Percentiles rank a stretch among this genome's conserved stretches.
Conservation (phyloP, 2,113 vertebrate species). For the Myrmecobius fasciatus region DNA sequence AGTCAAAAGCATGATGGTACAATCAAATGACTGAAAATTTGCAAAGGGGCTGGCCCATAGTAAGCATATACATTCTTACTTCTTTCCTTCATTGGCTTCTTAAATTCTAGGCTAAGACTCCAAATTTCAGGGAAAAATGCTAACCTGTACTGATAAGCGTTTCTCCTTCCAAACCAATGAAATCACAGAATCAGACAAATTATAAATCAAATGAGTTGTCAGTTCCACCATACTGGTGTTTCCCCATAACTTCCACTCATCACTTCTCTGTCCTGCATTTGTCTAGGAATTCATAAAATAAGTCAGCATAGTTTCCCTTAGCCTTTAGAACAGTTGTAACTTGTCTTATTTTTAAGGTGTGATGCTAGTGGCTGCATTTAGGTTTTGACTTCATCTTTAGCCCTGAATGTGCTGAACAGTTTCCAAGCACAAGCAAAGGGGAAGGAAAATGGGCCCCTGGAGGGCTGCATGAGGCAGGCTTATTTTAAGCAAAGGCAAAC, state of each 20-base stretch:
- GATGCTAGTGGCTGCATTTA: not conserved
- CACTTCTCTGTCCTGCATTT: not conserved
- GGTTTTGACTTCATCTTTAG: not conserved
- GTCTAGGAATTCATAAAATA: not conserved
- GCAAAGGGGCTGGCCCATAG: not conserved
- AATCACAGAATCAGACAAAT: not conserved
- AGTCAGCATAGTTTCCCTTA: not conserved
- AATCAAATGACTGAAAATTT: not conserved
- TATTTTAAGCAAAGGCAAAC: not conserved
- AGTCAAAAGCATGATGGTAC: not conserved
- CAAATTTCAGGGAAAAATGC: not conserved
- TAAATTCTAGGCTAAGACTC: not conserved
- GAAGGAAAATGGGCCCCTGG: not conserved
- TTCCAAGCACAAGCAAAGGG: not conserved
- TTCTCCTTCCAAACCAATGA: not conserved
- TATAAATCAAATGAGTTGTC: not conserved
- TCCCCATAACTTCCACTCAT: not conserved
- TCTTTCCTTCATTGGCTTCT: not conserved
- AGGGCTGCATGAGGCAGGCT: not conserved
- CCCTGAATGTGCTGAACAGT: not conserved
- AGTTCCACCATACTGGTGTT: not conserved
- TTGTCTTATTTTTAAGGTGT: not conserved
- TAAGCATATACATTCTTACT: not conserved
- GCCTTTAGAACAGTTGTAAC: not conserved
- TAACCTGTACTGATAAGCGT: not conserved